phyloP scores from a whole-genome alignment of 2,797 vertebrate genomes.

The Australoheros facetus region DNA sequence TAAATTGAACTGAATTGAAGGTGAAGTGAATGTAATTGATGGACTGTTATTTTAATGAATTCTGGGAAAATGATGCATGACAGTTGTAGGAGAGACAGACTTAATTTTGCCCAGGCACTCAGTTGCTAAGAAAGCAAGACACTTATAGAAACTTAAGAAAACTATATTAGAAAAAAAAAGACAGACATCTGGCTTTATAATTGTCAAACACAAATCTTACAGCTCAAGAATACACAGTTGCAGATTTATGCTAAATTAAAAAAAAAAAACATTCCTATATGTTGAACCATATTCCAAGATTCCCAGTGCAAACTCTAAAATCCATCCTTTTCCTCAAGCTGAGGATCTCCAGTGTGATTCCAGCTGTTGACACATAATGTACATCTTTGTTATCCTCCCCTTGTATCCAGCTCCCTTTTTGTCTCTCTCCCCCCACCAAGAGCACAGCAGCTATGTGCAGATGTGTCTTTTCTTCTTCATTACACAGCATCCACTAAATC shows the following conservation, averaged over 20 bases:
- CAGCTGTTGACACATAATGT: slow-evolving; percentile 24
- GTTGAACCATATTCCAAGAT: background rate
- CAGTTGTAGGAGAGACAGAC: background rate
- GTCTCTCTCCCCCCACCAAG: slow-evolving; percentile 15
- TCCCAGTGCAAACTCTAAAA: background rate
- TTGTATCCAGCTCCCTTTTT: background rate
- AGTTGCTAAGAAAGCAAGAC: too few species aligned
- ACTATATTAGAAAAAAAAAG: too few species aligned
- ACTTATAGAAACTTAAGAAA: too few species aligned
- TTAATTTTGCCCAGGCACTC: too few species aligned
- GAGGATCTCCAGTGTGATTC: background rate
- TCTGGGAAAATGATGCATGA: background rate
- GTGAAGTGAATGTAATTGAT: background rate
- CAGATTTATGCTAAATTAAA: background rate
- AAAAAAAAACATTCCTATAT: too few species aligned
- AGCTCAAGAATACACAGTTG: background rate
- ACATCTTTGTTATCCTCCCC: slow-evolving; percentile 15
- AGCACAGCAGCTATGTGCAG: slow-evolving; percentile 57
- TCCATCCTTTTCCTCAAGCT: background rate
- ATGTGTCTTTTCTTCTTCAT: slow-evolving; percentile 77
- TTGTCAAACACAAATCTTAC: background rate
- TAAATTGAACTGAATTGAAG: background rate
- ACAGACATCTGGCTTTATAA: background rate
- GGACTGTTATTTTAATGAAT: background rate
- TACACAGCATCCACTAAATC: slow-evolving; percentile 67